Base-by-base conservation (phyloP, 2,888 invertebrate genomes). In the Harpagoxenus sublaevis region DNA sequence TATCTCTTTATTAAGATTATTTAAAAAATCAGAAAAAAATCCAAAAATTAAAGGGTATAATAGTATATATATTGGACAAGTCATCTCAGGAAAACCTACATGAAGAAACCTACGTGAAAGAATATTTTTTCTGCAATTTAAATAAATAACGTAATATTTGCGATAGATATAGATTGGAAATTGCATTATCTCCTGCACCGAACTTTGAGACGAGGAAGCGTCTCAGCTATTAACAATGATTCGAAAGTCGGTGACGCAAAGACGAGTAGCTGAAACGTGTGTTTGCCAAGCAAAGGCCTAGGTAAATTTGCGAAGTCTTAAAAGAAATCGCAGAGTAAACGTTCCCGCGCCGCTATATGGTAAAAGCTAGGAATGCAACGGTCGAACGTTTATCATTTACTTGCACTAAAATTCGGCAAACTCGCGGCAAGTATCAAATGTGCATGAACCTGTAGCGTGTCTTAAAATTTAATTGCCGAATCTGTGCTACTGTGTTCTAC, bases 231-330 rank as follows among this genome's bases (percentile, higher is more conserved):
- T n/a, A 53, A 62, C 23, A 51, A n/a, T 75, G 57, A 63, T 55
- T 70, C 74, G 85, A 85, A 84, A 83, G 84, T 89, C 53, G 63
- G 62, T n/a, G 55, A 48, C 18, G 65, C n/a, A 18, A 89, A 87
- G 70, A 87, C 85, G 28, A 48, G 86, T 84, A 89, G 88, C 66
- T 53, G 28, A 78, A 83, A 51, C n/a, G 12, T 12, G 4, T 68
- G 48, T 74, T 86, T 74, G 60, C 31, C 51, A 35, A 68, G 70
- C 35, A 31, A 48, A 79, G 35, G 28, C n/a, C 35, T 86, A 79
- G 63, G 53, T 57, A 83, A 87, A 88, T 90, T 90, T 90, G 75
- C 73, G 1, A 66, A 83, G 84, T 65, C 74, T 90, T 86, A 87
- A 85, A 86, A 84, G 78, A 85, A 78, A 83, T 78, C 60, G 48